These are phyloP conservation scores for Fregetta grallaria DNA, from an alignment of 2,113 vertebrate species.

Conservation along the genomic window DNA sequence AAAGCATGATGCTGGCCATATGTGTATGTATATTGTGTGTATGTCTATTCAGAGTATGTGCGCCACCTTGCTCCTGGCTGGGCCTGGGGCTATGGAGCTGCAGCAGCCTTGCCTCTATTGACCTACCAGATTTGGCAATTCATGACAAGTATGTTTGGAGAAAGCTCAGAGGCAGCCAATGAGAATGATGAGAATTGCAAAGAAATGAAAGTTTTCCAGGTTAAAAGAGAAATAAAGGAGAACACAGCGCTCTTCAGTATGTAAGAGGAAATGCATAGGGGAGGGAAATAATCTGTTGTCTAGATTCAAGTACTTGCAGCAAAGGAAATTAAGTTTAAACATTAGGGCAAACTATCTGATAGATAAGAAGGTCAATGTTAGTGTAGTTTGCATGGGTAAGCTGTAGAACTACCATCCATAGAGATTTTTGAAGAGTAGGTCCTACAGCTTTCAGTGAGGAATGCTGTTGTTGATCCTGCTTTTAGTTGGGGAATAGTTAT, in stretches of 20 bases:
- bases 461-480: not conserved
- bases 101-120: not conserved
- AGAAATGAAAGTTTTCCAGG: not conserved
- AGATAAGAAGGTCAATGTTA: not conserved
- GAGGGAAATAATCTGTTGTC: not conserved
- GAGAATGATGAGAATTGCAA: not conserved
- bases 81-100: not conserved
- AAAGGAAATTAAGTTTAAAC: not conserved
- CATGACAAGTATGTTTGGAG: not conserved
- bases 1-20: not conserved
- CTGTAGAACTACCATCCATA: not conserved
- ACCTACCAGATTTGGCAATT: not conserved
- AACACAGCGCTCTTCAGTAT: accelerated
- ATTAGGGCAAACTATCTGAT: not conserved
- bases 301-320: not conserved
- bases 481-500: not conserved
- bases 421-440: not conserved
- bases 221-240: not conserved
- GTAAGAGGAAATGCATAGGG: not conserved
- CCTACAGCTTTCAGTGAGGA: not conserved
- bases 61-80: accelerated
- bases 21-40: not conserved
- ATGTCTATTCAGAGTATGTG: not conserved
- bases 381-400: not conserved
- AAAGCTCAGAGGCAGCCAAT: not conserved